These are phyloP conservation scores for Brachionus koreanus DNA, from an alignment of 1,140 invertebrate species.

Conservation along the genomic window DNA sequence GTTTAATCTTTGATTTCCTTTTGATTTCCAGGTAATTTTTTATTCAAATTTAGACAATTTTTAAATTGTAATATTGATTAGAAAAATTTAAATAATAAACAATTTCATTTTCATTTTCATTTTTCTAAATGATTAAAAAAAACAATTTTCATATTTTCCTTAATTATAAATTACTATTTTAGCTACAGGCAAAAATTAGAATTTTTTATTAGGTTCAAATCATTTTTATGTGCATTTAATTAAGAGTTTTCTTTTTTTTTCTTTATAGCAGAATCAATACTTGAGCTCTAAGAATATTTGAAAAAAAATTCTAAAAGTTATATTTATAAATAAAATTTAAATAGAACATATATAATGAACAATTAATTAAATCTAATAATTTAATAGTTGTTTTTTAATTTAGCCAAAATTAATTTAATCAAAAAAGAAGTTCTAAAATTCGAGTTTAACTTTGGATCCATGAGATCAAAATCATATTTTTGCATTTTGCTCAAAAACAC, in stretches of 20 bases:
- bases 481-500: slow-evolving; percentile 34
- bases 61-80: neutral
- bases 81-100: neutral
- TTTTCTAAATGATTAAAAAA: no score
- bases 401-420: slow-evolving; percentile 14
- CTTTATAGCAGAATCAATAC: no score
- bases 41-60: neutral
- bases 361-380: neutral
- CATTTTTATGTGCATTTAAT: no score
- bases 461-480: slow-evolving; percentile 42
- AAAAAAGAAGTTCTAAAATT: slow-evolving; percentile 28
- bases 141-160: no score
- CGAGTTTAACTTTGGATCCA: slow-evolving; percentile 28
- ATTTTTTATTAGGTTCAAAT: no score
- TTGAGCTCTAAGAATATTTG: no score
- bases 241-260: no score
- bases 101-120: no score
- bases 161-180: no score
- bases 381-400: slow-evolving; percentile 28
- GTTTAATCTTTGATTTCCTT: no score
- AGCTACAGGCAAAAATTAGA: no score
- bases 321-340: neutral
- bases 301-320: no score
- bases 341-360: neutral
- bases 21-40: neutral